Conservation (phyloP, 2,797 vertebrate genomes). For the Alauda arvensis region DNA sequence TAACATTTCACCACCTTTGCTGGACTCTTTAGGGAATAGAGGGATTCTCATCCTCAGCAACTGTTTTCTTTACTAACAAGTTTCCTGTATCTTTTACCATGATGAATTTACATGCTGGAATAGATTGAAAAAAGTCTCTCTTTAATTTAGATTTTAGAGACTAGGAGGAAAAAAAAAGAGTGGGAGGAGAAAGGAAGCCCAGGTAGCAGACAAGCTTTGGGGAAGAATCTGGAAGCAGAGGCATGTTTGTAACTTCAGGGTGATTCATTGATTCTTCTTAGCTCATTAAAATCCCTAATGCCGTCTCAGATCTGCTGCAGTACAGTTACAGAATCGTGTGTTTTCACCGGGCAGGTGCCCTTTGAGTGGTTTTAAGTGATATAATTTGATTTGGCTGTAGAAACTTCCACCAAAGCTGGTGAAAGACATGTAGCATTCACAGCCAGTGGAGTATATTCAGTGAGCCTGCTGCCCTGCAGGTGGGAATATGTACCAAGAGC, state of each 20-base stretch:
- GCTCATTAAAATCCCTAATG: not conserved
- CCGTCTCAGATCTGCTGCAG: not conserved
- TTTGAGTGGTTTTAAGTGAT: not conserved
- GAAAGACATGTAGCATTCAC: not conserved
- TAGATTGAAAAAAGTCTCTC: not conserved
- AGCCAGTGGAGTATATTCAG: not conserved
- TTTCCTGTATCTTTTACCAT: not conserved
- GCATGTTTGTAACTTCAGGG: not conserved
- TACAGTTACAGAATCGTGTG: not conserved
- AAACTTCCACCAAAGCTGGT: not conserved
- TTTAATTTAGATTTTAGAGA: not conserved
- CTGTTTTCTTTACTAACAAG: not conserved
- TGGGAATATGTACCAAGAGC: conserved; percentile 15
- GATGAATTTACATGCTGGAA: not conserved
- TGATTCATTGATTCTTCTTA: conserved; percentile 10
- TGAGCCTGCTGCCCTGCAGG: conserved; percentile 20
- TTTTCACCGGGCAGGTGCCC: not conserved
- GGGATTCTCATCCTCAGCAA: not conserved
- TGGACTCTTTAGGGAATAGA: not conserved
- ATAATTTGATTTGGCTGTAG: not conserved
- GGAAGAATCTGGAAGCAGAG: not conserved
- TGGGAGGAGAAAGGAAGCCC: not conserved
- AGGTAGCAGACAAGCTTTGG: not conserved
- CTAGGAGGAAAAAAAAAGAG: too few relatives aligned
- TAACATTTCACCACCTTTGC: not conserved